Conservation (phyloP, 2,888 invertebrate species). For the Scaptomyza polygonia region DNA sequence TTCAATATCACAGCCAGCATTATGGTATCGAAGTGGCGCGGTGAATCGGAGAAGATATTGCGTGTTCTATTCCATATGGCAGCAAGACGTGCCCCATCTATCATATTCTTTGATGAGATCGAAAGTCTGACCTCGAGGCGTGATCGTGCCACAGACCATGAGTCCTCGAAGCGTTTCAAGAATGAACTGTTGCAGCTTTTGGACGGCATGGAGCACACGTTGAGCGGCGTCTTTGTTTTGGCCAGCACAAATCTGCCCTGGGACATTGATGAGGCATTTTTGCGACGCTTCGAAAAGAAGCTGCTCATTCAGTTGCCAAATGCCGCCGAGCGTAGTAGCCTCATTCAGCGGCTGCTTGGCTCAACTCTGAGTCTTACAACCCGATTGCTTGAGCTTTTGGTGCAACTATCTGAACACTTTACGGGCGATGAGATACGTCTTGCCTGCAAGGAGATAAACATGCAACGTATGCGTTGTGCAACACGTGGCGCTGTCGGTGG, state of each 20-base stretch:
- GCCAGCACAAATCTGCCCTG: constrained; percentile 97
- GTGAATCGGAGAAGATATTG: constrained; percentile 97
- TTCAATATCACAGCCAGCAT: constrained; percentile 96
- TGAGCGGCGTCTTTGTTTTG: constrained; percentile 89
- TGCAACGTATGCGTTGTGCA: constrained; percentile 89
- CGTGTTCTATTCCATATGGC: constrained; percentile 95
- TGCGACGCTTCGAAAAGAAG: constrained; percentile 94
- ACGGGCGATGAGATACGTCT: constrained; percentile 95
- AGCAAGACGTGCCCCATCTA: constrained; percentile 92
- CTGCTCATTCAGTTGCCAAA: constrained; percentile 92
- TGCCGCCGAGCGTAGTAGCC: constrained; percentile 87
- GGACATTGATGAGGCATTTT: constrained; percentile 95
- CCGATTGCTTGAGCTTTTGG: constrained; percentile 83
- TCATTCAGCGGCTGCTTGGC: constrained; percentile 88
- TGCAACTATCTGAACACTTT: constrained; percentile 89
- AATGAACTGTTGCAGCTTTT: constrained; percentile 94
- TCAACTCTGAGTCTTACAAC: constrained; percentile 54
- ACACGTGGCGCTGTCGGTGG: constrained; percentile 29
- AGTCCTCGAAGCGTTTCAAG: constrained; percentile 94
- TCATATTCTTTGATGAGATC: constrained; percentile 96
- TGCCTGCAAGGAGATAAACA: constrained; percentile 94
- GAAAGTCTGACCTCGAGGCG: constrained; percentile 91
- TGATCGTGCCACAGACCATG: constrained; percentile 89
- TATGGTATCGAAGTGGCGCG: constrained; percentile 97
- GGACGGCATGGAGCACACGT: constrained; percentile 89